Conservation (phyloP, 2,113 vertebrate species). For the Urocolius indicus region DNA sequence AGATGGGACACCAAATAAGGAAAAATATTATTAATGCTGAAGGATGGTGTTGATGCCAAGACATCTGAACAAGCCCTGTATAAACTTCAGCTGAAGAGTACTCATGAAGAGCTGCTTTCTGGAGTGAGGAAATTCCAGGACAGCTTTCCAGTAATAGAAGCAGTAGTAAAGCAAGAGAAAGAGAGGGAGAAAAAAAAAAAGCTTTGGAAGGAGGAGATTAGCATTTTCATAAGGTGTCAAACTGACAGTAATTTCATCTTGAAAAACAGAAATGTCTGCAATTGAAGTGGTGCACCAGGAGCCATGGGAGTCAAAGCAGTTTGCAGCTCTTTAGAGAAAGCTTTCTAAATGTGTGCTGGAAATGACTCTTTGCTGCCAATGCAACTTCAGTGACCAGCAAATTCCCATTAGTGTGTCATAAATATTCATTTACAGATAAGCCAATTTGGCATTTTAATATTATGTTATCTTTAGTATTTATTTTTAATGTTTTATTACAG, state of each 20-base stretch:
- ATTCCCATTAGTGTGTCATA: neutral
- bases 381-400: neutral
- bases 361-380: neutral
- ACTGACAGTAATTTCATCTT: neutral
- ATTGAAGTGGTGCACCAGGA: neutral
- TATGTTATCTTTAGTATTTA: neutral
- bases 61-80: neutral
- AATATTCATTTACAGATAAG: neutral
- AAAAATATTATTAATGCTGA: neutral
- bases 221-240: neutral
- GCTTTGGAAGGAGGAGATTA: neutral
- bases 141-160: neutral
- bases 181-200: neutral
- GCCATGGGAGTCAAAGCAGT: neutral
- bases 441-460: neutral
- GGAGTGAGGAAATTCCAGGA: neutral
- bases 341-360: neutral
- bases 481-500: neutral
- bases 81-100: neutral
- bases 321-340: neutral
- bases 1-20: neutral
- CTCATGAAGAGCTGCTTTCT: neutral
- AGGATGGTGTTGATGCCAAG: neutral
- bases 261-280: neutral
- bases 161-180: neutral